Percentiles rank a stretch among this genome's conserved stretches.
These are phyloP conservation scores for Aeoliscus strigatus DNA, from an alignment of 2,797 vertebrate genomes.

Conservation along the genomic window DNA sequence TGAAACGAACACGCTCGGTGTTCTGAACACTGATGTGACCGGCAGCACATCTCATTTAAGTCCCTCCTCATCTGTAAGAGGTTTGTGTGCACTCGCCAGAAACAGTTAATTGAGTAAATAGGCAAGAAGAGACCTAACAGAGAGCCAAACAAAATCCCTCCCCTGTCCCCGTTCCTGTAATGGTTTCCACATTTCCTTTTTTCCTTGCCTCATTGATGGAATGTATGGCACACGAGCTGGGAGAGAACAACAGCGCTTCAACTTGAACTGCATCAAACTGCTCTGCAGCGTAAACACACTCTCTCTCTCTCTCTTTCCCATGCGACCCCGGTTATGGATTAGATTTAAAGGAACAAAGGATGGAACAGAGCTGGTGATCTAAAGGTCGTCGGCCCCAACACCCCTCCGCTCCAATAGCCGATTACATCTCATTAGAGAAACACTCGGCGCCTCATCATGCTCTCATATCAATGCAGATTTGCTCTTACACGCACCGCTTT, in stretches of 20 bases:
- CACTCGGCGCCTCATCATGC: conserved; percentile 36
- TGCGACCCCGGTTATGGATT: not conserved
- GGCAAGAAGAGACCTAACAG: conserved; percentile 54
- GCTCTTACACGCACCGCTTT: conserved; percentile 23
- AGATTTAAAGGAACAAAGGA: conserved; percentile 28
- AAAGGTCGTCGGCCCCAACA: conserved; percentile 56
- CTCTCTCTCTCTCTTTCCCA: not conserved
- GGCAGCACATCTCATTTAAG: conserved; percentile 11
- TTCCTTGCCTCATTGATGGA: conserved; percentile 49
- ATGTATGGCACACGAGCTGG: conserved; percentile 33
- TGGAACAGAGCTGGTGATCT: conserved; percentile 35
- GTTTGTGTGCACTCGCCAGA: conserved; percentile 46
- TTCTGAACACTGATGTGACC: conserved; percentile 33
- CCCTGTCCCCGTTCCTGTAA: conserved; percentile 60
- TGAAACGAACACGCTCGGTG: conserved; percentile 32
- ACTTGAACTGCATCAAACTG: conserved; percentile 20
- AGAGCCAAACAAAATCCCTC: conserved; percentile 59
- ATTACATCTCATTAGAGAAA: conserved; percentile 61
- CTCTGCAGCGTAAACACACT: conserved; percentile 1
- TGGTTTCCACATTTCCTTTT: conserved; percentile 69
- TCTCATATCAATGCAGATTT: conserved; percentile 31
- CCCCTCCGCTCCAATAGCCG: conserved; percentile 51
- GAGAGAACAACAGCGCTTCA: conserved; percentile 48
- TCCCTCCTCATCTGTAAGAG: conserved; percentile 47
- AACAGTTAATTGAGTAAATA: conserved; percentile 63